Percentiles rank a stretch among this genome's conserved stretches.
Evolutionary conservation across 2,113 vertebrate species (phyloP).

Genomic region (Nyctibius bracteatus): DNA sequence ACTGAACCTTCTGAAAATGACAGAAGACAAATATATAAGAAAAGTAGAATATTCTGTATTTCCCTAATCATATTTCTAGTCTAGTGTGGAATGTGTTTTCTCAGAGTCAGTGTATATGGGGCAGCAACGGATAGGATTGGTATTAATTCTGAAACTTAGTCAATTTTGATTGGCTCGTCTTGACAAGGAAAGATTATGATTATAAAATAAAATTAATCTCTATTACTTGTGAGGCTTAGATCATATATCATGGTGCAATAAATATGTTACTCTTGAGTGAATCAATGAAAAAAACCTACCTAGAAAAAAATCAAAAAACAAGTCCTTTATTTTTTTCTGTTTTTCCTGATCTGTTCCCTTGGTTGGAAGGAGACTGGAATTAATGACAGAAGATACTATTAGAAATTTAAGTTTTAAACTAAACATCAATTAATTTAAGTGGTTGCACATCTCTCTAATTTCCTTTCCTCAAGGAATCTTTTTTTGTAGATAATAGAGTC

Average conservation of each 20-base stretch:
- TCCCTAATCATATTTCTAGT: background rate
- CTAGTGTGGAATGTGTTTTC: background rate
- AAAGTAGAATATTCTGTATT: background rate
- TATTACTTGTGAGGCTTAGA: background rate
- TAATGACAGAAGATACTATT: background rate
- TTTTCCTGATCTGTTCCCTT: background rate
- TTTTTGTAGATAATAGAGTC: background rate
- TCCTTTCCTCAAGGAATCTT: background rate
- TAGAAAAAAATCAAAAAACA: background rate
- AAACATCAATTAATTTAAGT: background rate
- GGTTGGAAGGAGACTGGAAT: background rate
- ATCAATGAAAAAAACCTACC: background rate
- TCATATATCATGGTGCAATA: background rate
- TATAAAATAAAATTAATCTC: background rate
- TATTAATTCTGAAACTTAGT: slow-evolving; percentile 10
- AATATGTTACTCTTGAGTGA: background rate
- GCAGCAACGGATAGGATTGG: background rate
- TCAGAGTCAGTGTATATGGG: background rate
- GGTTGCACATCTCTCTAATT: background rate
- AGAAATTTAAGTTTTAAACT: background rate
- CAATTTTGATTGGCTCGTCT: background rate
- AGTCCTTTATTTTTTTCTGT: background rate
- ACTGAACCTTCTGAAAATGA: background rate
- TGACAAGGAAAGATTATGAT: background rate
- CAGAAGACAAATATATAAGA: background rate